A percentile compares a stretch with the other conserved stretches of the same genome.
phyloP scores from a whole-genome alignment of 2,113 vertebrate genomes.

The Proterorhinus semilunaris region DNA sequence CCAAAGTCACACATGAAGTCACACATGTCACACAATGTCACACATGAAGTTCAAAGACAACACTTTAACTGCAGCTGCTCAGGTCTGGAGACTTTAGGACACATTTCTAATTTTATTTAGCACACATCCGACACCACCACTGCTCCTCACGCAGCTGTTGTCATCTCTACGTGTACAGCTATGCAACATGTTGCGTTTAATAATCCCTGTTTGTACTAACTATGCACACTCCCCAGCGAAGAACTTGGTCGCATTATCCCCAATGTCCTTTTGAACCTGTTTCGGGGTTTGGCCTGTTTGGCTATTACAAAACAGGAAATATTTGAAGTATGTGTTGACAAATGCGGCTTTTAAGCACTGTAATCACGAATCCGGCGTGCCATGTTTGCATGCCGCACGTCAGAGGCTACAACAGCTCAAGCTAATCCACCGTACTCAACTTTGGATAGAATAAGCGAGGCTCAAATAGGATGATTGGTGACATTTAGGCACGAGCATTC shows the following conservation, averaged over 20 bases:
- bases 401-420: conserved; percentile 43
- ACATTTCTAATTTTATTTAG: conserved; percentile 20
- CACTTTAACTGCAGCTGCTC: conserved; percentile 14
- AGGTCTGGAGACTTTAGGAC: conserved; percentile 18
- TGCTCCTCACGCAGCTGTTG: not conserved
- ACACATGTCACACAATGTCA: conserved; percentile 23
- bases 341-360: conserved; percentile 19
- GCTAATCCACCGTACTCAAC: conserved; percentile 60
- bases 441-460: conserved; percentile 39
- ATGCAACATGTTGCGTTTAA: conserved; percentile 23
- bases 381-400: conserved; percentile 41
- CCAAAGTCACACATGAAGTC: conserved; percentile 18
- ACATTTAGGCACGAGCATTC: conserved; percentile 22
- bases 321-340: conserved; percentile 29
- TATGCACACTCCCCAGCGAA: conserved; percentile 46
- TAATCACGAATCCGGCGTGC: conserved; percentile 25
- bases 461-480: conserved; percentile 38
- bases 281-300: conserved; percentile 25
- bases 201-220: conserved; percentile 13
- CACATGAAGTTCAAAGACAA: conserved; percentile 22
- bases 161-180: conserved; percentile 4
- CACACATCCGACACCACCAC: not conserved
- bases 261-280: conserved; percentile 33
- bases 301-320: conserved; percentile 33
- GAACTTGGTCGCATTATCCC: conserved; percentile 36